Conservation (phyloP, 2,797 vertebrate species). For the Hapalemur alaotrensis region DNA sequence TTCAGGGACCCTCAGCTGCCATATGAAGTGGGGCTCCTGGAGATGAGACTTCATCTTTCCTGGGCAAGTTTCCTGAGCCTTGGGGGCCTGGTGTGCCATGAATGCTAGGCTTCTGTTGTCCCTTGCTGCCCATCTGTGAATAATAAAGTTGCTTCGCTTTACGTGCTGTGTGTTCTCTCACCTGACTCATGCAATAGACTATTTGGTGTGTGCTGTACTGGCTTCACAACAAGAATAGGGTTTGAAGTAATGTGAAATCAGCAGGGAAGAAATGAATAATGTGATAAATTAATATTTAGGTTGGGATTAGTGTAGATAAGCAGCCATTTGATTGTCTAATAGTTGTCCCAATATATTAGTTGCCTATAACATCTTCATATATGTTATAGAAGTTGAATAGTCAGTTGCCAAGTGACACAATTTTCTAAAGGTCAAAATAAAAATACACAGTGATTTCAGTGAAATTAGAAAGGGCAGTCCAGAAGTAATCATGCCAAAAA, state of each 20-base stretch:
- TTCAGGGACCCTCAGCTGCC: too few relatives aligned
- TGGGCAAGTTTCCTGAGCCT: not conserved
- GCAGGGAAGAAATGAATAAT: not conserved
- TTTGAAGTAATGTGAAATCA: not conserved
- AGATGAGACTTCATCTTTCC: not conserved
- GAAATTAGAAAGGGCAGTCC: not conserved
- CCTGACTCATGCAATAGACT: not conserved
- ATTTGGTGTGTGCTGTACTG: not conserved
- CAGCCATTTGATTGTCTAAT: not conserved
- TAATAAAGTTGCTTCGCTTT: not conserved
- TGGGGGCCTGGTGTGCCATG: fast-evolving
- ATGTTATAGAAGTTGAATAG: not conserved
- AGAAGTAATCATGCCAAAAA: not conserved
- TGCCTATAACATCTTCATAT: not conserved
- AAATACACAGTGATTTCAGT: not conserved
- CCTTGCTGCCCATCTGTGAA: not conserved
- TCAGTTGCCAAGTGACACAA: not conserved
- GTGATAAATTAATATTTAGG: not conserved
- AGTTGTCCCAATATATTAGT: not conserved
- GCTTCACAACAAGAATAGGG: not conserved
- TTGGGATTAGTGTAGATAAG: not conserved
- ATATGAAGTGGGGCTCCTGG: not conserved
- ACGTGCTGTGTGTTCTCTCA: not conserved
- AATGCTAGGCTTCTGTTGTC: not conserved
- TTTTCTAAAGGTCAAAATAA: not conserved